Evolutionary conservation across 2,888 invertebrate genomes (phyloP).

Genomic region (Timema cristinae): DNA sequence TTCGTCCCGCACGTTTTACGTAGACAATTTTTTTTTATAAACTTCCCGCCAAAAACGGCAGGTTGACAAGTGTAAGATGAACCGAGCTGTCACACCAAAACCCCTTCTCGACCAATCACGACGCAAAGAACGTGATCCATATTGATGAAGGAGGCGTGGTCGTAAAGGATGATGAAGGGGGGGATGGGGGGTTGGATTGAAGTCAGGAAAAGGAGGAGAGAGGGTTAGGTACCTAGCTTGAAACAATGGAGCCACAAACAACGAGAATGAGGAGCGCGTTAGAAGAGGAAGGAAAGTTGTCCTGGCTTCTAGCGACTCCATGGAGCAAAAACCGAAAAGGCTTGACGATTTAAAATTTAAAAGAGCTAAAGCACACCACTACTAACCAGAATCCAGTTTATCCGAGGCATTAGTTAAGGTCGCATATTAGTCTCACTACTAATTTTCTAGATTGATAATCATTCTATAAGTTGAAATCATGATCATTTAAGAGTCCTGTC

Average conservation of each 20-base stretch:
- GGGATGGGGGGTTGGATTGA: no score
- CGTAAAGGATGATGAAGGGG: background rate
- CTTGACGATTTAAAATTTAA: no score
- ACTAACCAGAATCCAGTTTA: no score
- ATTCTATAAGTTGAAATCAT: no score
- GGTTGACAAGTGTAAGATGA: slow-evolving; percentile 10
- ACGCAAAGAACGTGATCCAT: slow-evolving; percentile 15
- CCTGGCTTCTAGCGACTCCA: background rate
- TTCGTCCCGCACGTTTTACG: no score
- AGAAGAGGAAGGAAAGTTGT: background rate
- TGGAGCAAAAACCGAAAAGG: background rate
- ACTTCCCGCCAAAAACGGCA: background rate
- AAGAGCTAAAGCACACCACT: no score
- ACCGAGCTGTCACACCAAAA: slow-evolving; percentile 8
- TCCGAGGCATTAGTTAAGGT: no score
- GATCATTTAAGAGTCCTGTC: no score
- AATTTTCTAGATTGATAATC: no score
- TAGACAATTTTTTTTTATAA: no score
- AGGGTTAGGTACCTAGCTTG: background rate
- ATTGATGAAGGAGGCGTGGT: slow-evolving; percentile 14
- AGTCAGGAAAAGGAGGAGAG: no score
- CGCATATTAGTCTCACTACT: no score
- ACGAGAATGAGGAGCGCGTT: slow-evolving; percentile 10
- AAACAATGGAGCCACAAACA: slow-evolving; percentile 9
- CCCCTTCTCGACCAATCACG: slow-evolving; percentile 13